Conservation (phyloP, 1,140 invertebrate genomes). For the Anadara kagoshimensis region DNA sequence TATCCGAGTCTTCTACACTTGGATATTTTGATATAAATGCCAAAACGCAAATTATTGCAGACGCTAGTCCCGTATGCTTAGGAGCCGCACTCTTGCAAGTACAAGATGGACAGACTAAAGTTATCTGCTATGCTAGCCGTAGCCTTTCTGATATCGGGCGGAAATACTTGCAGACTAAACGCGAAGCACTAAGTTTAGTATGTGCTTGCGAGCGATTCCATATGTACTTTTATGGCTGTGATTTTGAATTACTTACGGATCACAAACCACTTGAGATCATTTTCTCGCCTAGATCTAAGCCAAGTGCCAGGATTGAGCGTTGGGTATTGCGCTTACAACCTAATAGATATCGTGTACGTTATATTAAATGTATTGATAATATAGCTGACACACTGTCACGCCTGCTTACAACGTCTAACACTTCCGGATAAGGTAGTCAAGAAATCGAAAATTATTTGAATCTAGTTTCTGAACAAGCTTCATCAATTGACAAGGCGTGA, state of each 20-base stretch:
- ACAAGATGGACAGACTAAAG: constrained; percentile 17
- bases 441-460: constrained; percentile 31
- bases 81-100: constrained; percentile 32
- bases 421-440: not conserved
- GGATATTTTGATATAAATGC: constrained; percentile 31
- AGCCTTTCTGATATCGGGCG: constrained; percentile 36
- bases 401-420: not conserved
- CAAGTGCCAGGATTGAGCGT: constrained; percentile 42
- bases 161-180: constrained; percentile 73
- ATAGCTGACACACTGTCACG: constrained; percentile 34
- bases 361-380: constrained; percentile 35
- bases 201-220: constrained; percentile 72
- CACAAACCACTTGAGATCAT: constrained; percentile 60
- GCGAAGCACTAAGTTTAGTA: constrained; percentile 71
- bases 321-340: constrained; percentile 44
- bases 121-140: constrained; percentile 50
- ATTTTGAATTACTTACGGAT: constrained; percentile 68
- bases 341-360: constrained; percentile 29
- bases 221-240: constrained; percentile 67
- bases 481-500: constrained; percentile 21
- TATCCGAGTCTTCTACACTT: constrained; percentile 19
- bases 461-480: constrained; percentile 14
- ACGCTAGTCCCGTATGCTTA: constrained; percentile 27
- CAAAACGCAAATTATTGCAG: constrained; percentile 24
- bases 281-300: constrained; percentile 38